A percentile compares a stretch with the other conserved stretches of the same genome.
These are phyloP conservation scores for Staurois parvus DNA, from an alignment of 2,797 vertebrate genomes.

Conservation along the genomic window DNA sequence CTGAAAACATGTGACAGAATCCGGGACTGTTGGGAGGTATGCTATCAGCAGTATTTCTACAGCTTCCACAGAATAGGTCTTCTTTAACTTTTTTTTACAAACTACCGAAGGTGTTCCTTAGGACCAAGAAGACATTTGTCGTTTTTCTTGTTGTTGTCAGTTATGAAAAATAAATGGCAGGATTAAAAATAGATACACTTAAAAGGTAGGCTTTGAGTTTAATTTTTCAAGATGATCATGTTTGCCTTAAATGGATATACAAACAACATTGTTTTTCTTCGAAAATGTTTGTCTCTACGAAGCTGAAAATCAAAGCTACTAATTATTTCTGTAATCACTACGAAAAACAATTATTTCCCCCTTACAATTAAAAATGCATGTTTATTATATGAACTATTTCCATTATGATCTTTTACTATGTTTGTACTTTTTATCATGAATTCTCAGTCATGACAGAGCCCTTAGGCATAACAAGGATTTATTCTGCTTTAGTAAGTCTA, in stretches of 20 bases:
- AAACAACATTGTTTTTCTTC: no score
- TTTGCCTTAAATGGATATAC: neutral
- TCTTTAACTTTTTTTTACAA: no score
- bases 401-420: neutral
- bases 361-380: neutral
- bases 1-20: no score
- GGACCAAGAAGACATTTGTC: neutral
- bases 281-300: neutral
- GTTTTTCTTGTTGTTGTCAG: no score
- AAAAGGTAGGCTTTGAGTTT: neutral
- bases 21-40: no score
- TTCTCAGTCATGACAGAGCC: constrained; percentile 9
- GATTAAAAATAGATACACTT: neutral
- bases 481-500: neutral
- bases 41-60: no score
- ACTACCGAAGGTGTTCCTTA: neutral
- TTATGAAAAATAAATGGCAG: neutral
- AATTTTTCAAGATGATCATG: no score
- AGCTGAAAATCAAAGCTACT: neutral
- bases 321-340: neutral
- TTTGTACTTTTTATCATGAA: neutral
- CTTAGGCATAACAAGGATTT: constrained; percentile 38
- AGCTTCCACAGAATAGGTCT: no score
- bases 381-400: neutral
- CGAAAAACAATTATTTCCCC: neutral